phyloP scores from a whole-genome alignment of 2,113 vertebrate species.

The Naja naja region DNA sequence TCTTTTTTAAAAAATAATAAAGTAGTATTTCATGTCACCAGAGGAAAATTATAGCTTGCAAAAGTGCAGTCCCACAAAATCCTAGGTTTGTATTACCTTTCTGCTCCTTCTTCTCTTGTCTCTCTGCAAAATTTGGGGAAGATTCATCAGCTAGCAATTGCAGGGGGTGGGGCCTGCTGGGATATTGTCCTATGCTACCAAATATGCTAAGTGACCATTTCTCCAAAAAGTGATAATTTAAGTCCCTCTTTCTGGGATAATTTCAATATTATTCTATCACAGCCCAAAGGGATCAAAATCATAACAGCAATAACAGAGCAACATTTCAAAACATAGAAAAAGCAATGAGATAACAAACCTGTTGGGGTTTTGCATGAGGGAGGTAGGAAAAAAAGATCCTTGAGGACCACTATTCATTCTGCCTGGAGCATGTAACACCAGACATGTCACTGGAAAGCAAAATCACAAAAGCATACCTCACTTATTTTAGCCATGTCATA shows the following conservation, averaged over 20 bases:
- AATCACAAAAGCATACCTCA: not conserved
- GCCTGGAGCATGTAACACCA: not conserved
- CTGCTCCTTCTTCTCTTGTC: not conserved
- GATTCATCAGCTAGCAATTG: not conserved
- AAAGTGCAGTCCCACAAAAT: conserved; percentile 27
- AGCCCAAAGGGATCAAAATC: conserved; percentile 15
- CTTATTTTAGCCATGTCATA: not conserved
- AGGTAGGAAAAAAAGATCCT: not conserved
- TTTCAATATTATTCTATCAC: conserved; percentile 37
- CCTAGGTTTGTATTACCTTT: not conserved
- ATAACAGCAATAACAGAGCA: conserved; percentile 5
- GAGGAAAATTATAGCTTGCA: conserved; percentile 4
- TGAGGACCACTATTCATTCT: conserved; percentile 21
- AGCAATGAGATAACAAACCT: not conserved
- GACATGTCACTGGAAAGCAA: not conserved
- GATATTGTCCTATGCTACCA: conserved; percentile 12
- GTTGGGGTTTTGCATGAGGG: not conserved
- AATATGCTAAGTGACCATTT: conserved; percentile 16
- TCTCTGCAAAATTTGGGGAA: not conserved
- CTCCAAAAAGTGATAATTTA: conserved; percentile 37
- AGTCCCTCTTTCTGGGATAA: conserved; percentile 15
- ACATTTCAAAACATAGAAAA: not conserved
- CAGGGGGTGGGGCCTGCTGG: not conserved
- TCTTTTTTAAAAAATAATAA: not conserved
- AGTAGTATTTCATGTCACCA: not conserved